Percentiles rank a stretch among this genome's conserved stretches.
Conservation (phyloP, 2,113 vertebrate species). For the Protobothrops flavoviridis region DNA sequence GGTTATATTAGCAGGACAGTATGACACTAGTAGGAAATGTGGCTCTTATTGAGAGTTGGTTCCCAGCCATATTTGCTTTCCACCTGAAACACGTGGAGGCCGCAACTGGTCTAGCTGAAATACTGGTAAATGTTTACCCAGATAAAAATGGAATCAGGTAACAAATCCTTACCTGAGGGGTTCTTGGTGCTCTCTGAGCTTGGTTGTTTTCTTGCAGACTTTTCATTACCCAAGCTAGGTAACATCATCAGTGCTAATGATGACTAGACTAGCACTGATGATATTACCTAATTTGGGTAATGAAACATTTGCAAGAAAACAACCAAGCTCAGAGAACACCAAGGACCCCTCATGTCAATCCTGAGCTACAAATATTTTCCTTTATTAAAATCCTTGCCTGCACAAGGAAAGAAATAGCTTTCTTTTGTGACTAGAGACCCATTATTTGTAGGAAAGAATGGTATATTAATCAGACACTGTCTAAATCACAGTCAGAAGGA, state of each 20-base stretch:
- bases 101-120: background rate
- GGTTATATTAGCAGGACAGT: background rate
- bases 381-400: background rate
- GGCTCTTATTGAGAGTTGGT: background rate
- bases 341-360: background rate
- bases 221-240: background rate
- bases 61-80: conserved; percentile 10
- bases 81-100: conserved; percentile 11
- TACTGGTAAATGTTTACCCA: background rate
- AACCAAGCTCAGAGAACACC: no score
- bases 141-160: no score
- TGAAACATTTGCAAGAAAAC: no score
- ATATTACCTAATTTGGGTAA: background rate
- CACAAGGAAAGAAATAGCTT: background rate
- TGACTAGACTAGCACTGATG: background rate
- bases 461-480: background rate
- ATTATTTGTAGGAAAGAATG: background rate
- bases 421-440: background rate
- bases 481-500: background rate
- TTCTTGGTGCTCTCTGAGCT: background rate
- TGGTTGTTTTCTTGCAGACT: background rate
- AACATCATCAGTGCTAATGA: background rate
- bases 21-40: background rate
- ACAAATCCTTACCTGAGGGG: no score
- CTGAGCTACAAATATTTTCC: background rate